Conservation (phyloP, 2,113 vertebrate species). For the Copsychus sechellarum region DNA sequence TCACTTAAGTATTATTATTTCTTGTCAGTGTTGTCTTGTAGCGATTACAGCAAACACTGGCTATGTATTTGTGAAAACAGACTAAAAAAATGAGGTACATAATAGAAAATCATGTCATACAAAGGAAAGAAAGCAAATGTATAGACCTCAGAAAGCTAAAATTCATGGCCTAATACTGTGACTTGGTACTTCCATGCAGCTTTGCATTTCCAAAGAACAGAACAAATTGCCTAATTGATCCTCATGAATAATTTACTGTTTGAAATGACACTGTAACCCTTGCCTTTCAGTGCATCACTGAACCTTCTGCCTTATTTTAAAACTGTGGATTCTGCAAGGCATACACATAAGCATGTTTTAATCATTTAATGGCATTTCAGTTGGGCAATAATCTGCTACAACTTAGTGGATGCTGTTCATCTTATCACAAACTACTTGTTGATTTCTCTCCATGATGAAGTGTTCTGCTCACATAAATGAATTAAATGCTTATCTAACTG, state of each 20-base stretch:
- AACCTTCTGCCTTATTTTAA: not conserved
- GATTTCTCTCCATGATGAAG: not conserved
- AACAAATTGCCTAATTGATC: constrained; percentile 49
- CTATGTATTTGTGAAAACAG: not conserved
- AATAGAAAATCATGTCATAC: not conserved
- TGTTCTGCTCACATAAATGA: not conserved
- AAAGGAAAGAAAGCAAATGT: not conserved
- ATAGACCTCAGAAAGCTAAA: not conserved
- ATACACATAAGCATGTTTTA: not conserved
- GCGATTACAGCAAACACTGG: not conserved
- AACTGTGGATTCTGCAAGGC: not conserved
- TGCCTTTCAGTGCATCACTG: not conserved
- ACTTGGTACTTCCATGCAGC: not conserved
- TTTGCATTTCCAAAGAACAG: constrained; percentile 9
- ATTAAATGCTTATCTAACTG: not conserved
- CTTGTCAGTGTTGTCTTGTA: not conserved
- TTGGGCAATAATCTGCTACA: not conserved
- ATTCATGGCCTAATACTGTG: not conserved
- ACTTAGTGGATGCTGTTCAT: not conserved
- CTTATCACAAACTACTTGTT: not conserved
- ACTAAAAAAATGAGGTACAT: not conserved
- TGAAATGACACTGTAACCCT: constrained; percentile 25
- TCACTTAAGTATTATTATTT: not conserved
- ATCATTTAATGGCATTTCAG: not conserved
- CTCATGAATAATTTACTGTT: constrained; percentile 50